Percentiles rank a stretch among this genome's conserved stretches.
phyloP scores from a whole-genome alignment of 2,888 invertebrate species.

The Harpagoxenus sublaevis region DNA sequence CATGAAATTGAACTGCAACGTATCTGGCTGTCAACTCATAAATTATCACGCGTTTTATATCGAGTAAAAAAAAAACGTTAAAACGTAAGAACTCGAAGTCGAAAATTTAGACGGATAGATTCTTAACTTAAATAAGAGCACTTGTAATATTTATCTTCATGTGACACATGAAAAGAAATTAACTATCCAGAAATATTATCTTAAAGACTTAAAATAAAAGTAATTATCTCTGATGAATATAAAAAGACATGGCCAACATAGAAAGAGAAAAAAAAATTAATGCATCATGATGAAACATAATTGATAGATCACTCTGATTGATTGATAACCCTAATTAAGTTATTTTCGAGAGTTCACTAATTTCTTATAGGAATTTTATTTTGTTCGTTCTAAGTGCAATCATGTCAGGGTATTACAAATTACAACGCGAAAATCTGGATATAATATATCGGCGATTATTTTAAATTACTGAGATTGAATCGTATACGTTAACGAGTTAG shows the following conservation, averaged over 20 bases:
- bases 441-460: slow-evolving; percentile 10
- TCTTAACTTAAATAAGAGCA: background rate
- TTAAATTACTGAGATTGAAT: slow-evolving; percentile 25
- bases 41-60: slow-evolving; percentile 16
- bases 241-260: background rate
- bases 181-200: background rate
- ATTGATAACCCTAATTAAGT: background rate
- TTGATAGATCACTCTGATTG: background rate
- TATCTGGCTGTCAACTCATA: slow-evolving; percentile 17
- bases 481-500: slow-evolving; percentile 28
- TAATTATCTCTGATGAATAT: background rate
- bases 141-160: background rate
- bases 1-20: slow-evolving; percentile 34
- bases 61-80: background rate
- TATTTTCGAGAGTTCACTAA: background rate
- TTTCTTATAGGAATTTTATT: background rate
- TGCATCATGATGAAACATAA: background rate
- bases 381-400: background rate
- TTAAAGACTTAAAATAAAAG: background rate
- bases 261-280: background rate
- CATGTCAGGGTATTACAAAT: background rate
- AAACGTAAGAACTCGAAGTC: background rate
- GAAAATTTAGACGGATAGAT: background rate
- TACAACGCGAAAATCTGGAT: background rate
- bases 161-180: background rate